These are phyloP conservation scores for Ptychobarbus kaznakovi DNA, from an alignment of 2,797 vertebrate species.

Conservation along the genomic window DNA sequence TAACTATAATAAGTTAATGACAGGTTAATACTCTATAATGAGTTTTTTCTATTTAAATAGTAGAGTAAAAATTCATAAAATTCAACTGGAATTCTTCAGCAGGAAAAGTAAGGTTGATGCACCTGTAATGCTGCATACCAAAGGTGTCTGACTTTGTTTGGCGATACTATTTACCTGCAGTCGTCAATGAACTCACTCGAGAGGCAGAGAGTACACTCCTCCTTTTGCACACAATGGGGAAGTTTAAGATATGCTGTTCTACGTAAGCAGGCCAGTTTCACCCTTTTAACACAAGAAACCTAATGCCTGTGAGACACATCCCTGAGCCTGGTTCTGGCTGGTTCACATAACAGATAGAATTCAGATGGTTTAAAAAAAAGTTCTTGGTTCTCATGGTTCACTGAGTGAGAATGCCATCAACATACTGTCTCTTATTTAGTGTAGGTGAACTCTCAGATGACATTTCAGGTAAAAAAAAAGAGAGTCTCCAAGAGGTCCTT, in stretches of 20 bases:
- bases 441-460: conserved; percentile 8
- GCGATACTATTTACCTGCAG: conserved; percentile 49
- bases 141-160: conserved; percentile 22
- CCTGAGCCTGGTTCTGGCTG: conserved; percentile 29
- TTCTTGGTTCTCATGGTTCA: neutral
- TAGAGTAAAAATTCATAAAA: neutral
- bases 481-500: neutral
- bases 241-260: conserved; percentile 38
- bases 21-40: too few relatives aligned
- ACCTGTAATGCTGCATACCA: conserved; percentile 61
- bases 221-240: conserved; percentile 56
- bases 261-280: conserved; percentile 57
- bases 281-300: conserved; percentile 55
- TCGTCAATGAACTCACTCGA: conserved; percentile 52
- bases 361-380: neutral
- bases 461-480: neutral
- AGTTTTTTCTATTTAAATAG: neutral
- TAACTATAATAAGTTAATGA: too few relatives aligned
- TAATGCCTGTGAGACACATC: conserved; percentile 54
- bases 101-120: conserved; percentile 44
- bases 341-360: conserved; percentile 53
- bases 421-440: conserved; percentile 2
- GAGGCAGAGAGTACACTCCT: conserved; percentile 52
- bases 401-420: conserved; percentile 10
- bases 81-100: conserved; percentile 24